A percentile compares a stretch with the other conserved stretches of the same genome.
phyloP scores from a whole-genome alignment of 2,888 invertebrate species.

The Heliconius ismenius region DNA sequence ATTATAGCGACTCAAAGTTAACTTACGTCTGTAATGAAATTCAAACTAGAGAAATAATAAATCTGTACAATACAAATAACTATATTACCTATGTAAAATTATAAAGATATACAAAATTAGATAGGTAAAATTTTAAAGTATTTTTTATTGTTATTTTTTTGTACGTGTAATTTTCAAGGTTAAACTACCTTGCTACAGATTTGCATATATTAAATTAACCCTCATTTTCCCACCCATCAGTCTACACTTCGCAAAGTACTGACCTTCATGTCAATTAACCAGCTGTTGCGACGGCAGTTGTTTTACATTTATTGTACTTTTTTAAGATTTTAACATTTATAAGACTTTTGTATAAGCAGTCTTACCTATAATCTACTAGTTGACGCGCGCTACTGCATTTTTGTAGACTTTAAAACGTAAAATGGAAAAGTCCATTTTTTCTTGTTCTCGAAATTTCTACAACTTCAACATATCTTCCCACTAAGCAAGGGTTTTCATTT shows the following conservation, averaged over 20 bases:
- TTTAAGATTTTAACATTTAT: constrained; percentile 3
- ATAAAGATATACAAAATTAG: neutral
- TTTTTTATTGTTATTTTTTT: neutral
- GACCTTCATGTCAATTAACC: constrained; percentile 29
- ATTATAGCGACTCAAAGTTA: no score
- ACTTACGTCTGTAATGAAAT: no score
- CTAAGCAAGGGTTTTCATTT: neutral
- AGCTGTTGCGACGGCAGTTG: constrained; percentile 3
- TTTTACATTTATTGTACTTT: constrained; percentile 15
- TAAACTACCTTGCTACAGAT: neutral
- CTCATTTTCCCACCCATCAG: constrained; percentile 42
- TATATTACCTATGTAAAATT: neutral
- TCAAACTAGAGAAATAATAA: no score
- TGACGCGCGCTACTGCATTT: no score
- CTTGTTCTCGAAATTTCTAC: no score
- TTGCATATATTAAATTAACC: constrained; percentile 19
- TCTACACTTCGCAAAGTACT: constrained; percentile 24
- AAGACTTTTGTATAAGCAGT: neutral
- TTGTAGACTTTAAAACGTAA: no score
- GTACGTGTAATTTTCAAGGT: neutral
- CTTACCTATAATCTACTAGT: no score
- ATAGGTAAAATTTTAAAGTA: neutral
- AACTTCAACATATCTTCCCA: no score
- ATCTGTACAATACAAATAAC: no score
- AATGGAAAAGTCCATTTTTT: no score